phyloP scores from a whole-genome alignment of 2,797 vertebrate species.

The Enteromius treurensis region DNA sequence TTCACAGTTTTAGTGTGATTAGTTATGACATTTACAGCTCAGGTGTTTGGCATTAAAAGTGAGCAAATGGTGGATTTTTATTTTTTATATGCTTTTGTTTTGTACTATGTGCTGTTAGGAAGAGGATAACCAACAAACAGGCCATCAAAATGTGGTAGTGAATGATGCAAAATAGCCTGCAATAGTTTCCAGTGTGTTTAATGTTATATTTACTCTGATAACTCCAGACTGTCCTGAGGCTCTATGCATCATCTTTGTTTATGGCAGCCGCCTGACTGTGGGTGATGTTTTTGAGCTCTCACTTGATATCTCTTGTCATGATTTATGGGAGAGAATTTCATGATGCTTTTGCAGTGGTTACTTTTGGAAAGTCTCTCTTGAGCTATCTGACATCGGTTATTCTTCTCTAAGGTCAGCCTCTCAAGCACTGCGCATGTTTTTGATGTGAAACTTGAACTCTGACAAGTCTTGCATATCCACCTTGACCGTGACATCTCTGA shows the following conservation, averaged over 20 bases:
- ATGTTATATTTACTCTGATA: slow-evolving; percentile 28
- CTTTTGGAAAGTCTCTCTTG: slow-evolving; percentile 16
- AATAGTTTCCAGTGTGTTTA: neutral
- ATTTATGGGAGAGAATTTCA: slow-evolving; percentile 24
- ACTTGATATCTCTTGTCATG: slow-evolving; percentile 16
- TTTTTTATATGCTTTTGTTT: neutral
- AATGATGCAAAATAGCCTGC: neutral
- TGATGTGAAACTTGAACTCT: slow-evolving; percentile 19
- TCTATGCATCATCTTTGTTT: slow-evolving; percentile 34
- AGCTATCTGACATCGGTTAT: slow-evolving; percentile 23
- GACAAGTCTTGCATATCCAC: neutral
- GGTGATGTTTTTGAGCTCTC: slow-evolving; percentile 31
- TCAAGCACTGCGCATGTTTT: neutral
- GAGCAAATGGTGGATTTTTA: neutral
- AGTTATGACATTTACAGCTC: neutral
- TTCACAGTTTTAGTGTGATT: neutral
- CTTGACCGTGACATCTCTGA: slow-evolving; percentile 35
- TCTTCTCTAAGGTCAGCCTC: slow-evolving; percentile 27
- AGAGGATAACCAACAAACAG: neutral
- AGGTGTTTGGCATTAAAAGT: neutral
- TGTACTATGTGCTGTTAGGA: neutral
- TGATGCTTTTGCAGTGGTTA: slow-evolving; percentile 12
- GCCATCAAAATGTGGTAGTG: neutral
- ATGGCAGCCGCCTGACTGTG: slow-evolving; percentile 10
- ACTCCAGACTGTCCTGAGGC: neutral